Evolutionary conservation across 2,888 invertebrate genomes (phyloP), one percentile per base, ranked within the genome.

Genomic region (Cephus sareptanus): DNA sequence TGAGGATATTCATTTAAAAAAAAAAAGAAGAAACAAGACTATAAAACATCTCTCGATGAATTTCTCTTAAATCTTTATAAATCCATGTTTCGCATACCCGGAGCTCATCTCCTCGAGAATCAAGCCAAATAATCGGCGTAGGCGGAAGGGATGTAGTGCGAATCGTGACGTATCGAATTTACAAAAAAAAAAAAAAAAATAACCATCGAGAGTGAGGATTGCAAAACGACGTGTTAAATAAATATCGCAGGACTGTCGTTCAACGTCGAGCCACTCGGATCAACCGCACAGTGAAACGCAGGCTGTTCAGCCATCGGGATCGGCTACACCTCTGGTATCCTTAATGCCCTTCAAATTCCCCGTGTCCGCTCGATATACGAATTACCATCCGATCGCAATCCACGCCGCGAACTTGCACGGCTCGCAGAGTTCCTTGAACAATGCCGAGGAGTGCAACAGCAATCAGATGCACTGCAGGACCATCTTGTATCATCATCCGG

Each of bases 191-290:
- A 35, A 35, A 12, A 35, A 3, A 11, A 12, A 12, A 35, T 0
- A 1, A 12, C 35, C 4, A 15, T 40, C 40, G 40, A 40, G 15
- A 15, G 40, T 40, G 40, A 40, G 40, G 40, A 40, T 40, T 40
- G 40, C 40, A 40, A 40, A 40, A 74, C 35, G 31, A 74, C 34
- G 74, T 74, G 34, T 70, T 33, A n/a, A 56, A 34, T 74, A 74
- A 78, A 76, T 78, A 76, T 83, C 89, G 83, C 84, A 91, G 90
- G 91, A 91, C 79, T 85, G 88, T 83, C 90, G 86, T 84, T 88
- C 90, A 75, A 87, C 90, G 78, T 89, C 90, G 79, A 90, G 89
- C 86, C 89, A 89, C 81, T 90, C 90, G 87, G 90, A 90, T 82
- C 90, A 89, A 80, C 84, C 83, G 70, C 90, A 89, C 79, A 85